Evolutionary conservation across 2,888 invertebrate species (phyloP).

Genomic region (Pelosia muscerda): DNA sequence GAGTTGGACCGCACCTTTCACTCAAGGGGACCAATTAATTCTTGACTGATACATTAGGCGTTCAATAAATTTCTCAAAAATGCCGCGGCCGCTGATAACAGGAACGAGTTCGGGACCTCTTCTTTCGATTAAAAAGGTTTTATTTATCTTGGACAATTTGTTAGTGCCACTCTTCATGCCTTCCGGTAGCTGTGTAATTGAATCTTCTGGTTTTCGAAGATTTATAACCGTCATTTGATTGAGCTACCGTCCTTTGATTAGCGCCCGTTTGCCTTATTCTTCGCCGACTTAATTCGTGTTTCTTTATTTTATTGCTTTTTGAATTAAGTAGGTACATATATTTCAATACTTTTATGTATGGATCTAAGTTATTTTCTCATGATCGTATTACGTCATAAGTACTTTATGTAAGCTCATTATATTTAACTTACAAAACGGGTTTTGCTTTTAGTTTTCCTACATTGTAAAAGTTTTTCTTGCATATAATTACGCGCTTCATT

Average conservation of each 20-base stretch:
- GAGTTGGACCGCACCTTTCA: constrained; percentile 74
- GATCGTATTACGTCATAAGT: constrained; percentile 15
- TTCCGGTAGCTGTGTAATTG: constrained; percentile 85
- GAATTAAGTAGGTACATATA: too few species aligned
- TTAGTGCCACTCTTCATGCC: constrained; percentile 82
- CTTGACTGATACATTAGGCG: constrained; percentile 78
- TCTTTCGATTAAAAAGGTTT: constrained; percentile 79
- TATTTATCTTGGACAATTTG: constrained; percentile 86
- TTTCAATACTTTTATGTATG: constrained; percentile 13
- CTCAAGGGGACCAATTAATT: constrained; percentile 77
- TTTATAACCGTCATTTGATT: constrained; percentile 75
- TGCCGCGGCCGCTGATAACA: constrained; percentile 66
- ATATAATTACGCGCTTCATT: constrained; percentile 45
- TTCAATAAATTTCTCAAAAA: constrained; percentile 79
- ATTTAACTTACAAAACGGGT: constrained; percentile 28
- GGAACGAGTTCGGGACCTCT: constrained; percentile 71
- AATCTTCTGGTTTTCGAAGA: constrained; percentile 84
- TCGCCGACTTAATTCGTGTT: constrained; percentile 61
- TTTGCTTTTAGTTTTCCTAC: constrained; percentile 34
- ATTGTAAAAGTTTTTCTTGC: constrained; percentile 38
- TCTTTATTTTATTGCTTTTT: constrained; percentile 41
- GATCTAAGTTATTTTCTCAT: constrained; percentile 13
- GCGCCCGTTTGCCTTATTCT: constrained; percentile 60
- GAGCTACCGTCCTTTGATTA: constrained; percentile 83
- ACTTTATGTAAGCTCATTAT: constrained; percentile 37